These are phyloP conservation scores for Pipistrellus pipistrellus DNA, from an alignment of 2,797 vertebrate genomes.

Conservation along the genomic window DNA sequence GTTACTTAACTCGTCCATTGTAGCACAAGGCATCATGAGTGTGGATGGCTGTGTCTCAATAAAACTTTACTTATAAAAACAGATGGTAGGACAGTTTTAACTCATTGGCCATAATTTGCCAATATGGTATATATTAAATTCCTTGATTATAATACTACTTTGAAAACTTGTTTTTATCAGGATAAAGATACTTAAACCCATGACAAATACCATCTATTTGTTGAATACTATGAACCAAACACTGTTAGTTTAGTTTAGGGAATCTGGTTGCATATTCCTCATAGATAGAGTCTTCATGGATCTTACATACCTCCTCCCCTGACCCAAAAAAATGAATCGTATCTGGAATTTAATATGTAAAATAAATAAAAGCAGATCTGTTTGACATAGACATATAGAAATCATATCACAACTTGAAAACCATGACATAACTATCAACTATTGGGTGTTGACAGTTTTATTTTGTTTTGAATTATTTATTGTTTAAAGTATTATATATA, in stretches of 20 bases:
- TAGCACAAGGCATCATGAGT: not conserved
- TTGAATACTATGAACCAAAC: not conserved
- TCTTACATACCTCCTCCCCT: not conserved
- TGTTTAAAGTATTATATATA: no score
- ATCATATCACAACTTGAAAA: not conserved
- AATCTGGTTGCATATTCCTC: not conserved
- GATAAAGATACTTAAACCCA: not conserved
- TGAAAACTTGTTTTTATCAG: constrained; percentile 43
- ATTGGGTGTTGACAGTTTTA: not conserved
- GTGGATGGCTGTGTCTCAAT: not conserved
- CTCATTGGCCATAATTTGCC: not conserved
- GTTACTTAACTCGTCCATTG: not conserved
- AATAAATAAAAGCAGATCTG: constrained; percentile 33
- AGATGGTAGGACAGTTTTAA: not conserved
- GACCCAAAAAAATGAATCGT: constrained; percentile 6
- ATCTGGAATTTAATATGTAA: not conserved
- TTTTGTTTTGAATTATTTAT: no score
- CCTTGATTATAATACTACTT: not conserved
- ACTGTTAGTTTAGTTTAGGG: constrained; percentile 21
- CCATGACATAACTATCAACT: not conserved
- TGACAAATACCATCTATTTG: not conserved
- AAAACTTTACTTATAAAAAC: constrained; percentile 51
- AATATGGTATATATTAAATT: constrained; percentile 3
- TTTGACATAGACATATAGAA: not conserved
- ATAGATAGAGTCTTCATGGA: not conserved